A percentile compares a stretch with the other conserved stretches of the same genome.
phyloP scores from a whole-genome alignment of 2,797 vertebrate species.

The Leptodactylus fallax region DNA sequence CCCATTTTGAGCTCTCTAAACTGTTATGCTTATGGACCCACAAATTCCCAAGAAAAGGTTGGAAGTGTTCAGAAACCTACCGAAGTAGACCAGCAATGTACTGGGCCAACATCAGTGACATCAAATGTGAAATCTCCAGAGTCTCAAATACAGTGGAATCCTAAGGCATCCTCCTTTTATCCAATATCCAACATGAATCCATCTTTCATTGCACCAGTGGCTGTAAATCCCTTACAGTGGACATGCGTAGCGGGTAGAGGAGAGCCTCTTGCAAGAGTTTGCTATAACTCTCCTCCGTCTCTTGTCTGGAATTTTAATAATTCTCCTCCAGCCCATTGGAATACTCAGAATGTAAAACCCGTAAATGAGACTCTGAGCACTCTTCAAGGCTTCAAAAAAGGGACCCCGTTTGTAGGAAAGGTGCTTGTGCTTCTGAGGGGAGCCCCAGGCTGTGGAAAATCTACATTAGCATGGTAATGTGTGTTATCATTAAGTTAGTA shows the following conservation, averaged over 20 bases:
- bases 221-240: slow-evolving; percentile 77
- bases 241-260: slow-evolving; percentile 66
- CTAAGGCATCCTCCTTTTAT: slow-evolving; percentile 80
- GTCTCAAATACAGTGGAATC: slow-evolving; percentile 79
- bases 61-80: background rate
- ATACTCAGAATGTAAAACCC: slow-evolving; percentile 68
- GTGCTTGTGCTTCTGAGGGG: slow-evolving; percentile 94
- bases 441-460: slow-evolving; percentile 95
- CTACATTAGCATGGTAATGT: slow-evolving; percentile 89
- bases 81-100: background rate
- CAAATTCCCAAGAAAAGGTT: slow-evolving; percentile 8
- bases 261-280: slow-evolving; percentile 62
- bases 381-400: slow-evolving; percentile 74
- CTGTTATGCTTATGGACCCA: background rate
- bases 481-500: no score
- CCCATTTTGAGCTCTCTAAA: background rate
- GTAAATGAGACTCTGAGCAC: slow-evolving; percentile 67
- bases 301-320: slow-evolving; percentile 67
- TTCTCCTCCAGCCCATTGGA: slow-evolving; percentile 70
- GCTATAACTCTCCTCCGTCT: slow-evolving; percentile 71
- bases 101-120: background rate
- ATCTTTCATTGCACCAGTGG: slow-evolving; percentile 86
- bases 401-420: slow-evolving; percentile 79
- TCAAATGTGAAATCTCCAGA: background rate
- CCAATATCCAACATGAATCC: slow-evolving; percentile 71